Evolutionary conservation across 2,113 vertebrate genomes (phyloP), one percentile per base, ranked within the genome.

Genomic region (Phoxinus phoxinus): DNA sequence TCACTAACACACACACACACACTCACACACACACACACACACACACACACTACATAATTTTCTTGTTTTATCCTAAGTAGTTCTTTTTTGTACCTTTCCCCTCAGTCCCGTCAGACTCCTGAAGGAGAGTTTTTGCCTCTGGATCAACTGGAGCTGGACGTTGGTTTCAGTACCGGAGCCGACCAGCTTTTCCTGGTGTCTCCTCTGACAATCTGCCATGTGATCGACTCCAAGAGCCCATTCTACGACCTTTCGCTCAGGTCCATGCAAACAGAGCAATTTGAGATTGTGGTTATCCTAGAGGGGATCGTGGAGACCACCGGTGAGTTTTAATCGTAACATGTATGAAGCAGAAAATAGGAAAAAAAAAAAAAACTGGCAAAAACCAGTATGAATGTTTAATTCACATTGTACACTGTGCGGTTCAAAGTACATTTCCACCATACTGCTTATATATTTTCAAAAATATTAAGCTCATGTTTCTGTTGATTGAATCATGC

Each of bases 181-280:
- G 96, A 97, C 90, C 96, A 97, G 94, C 96, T 97, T 37, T 97
- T 97, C 94, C 94, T 97, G 77, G 96, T 97, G 90, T 97, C 96
- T 12, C 96, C 96, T 0, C 95, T 97, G 61, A 97, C 96, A 87
- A 97, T 97, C 94, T 97, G 96, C 93, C 96, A 97, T 77, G 95
- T 97, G 90, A 97, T 97, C 23, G 96, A 97, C 79, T 85, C 96
- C 91, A 96, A 96, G 92, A 97, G 96, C 91, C 96, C 96, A 84
- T 97, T 97, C 94, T 97, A 97, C 88, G 96, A 97, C 86, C 93
- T 97, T 15, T 97, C 96, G 3, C 95, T 96, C 92, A 91, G 95
- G 83, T 95, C 95, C 94, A 96, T 97, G 95, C 95, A 95, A 46
- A 96, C 87, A 0, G 96, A 97, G 92, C 96, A 97, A 88, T 97